Evolutionary conservation across 2,888 invertebrate species (phyloP).

Genomic region (Tricholauxania praeusta): DNA sequence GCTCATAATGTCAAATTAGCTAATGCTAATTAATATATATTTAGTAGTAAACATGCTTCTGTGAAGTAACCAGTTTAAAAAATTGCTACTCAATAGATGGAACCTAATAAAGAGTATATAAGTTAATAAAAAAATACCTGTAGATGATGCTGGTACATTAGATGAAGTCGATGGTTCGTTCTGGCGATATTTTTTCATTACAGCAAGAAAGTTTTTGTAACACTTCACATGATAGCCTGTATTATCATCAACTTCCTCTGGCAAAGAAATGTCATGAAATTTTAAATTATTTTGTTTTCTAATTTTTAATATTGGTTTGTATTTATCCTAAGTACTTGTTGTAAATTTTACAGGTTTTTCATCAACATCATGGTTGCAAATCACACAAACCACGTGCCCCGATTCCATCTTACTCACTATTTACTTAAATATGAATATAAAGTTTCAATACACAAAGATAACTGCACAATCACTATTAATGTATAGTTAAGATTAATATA

Average conservation of each 20-base stretch:
- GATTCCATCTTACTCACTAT: slow-evolving; percentile 14
- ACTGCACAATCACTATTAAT: slow-evolving; percentile 22
- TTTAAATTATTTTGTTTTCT: neutral
- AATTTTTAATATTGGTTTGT: slow-evolving; percentile 13
- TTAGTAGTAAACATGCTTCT: neutral
- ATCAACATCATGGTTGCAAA: slow-evolving; percentile 17
- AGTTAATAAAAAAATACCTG: neutral
- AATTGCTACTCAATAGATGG: neutral
- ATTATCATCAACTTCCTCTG: slow-evolving; percentile 19
- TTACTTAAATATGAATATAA: slow-evolving; percentile 22
- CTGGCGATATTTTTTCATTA: slow-evolving; percentile 10
- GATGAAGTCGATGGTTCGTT: neutral
- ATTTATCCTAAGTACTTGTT: slow-evolving; percentile 18
- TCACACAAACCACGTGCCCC: slow-evolving; percentile 11
- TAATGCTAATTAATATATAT: slow-evolving; percentile 4
- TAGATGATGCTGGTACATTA: neutral
- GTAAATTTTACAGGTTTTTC: slow-evolving; percentile 14
- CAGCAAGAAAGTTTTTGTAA: slow-evolving; percentile 14
- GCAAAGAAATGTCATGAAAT: neutral
- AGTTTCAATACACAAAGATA: slow-evolving; percentile 13
- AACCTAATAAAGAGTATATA: slow-evolving; percentile 17
- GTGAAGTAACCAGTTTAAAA: neutral
- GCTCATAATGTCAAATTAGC: too few relatives aligned
- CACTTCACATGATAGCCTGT: slow-evolving; percentile 19
- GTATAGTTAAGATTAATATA: slow-evolving; percentile 6